Conservation (phyloP, 2,797 vertebrate species). For the Anabacerthia variegaticeps region DNA sequence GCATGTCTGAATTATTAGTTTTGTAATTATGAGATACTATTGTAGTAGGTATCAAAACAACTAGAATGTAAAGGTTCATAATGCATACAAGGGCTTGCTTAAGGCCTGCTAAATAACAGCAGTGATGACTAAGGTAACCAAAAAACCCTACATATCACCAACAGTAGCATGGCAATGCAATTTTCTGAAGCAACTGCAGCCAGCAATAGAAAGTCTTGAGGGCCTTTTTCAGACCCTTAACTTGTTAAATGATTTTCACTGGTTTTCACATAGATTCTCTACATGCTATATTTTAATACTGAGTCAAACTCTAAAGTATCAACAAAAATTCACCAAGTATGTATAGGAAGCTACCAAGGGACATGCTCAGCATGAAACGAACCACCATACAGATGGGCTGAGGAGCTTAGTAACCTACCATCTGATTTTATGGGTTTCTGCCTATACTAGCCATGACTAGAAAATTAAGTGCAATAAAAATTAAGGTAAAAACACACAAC, state of each 20-base stretch:
- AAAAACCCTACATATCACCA: neutral
- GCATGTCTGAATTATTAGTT: rapidly evolving
- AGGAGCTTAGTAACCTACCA: neutral
- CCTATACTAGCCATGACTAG: neutral
- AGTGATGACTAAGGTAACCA: neutral
- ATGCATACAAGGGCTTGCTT: neutral
- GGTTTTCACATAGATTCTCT: neutral
- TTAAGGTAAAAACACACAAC: neutral
- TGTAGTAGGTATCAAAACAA: neutral
- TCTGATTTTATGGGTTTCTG: neutral
- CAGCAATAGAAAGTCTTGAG: neutral
- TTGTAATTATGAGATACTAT: neutral
- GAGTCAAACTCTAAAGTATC: neutral
- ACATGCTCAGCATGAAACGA: neutral
- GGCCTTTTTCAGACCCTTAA: neutral
- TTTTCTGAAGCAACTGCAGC: neutral
- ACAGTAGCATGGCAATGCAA: neutral
- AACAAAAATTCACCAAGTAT: neutral
- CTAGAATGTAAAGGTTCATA: neutral
- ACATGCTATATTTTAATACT: neutral
- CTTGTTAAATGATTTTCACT: neutral
- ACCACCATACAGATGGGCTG: rapidly evolving
- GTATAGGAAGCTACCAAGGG: neutral
- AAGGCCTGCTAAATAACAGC: neutral
- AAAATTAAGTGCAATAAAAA: neutral